A percentile compares a stretch with the other conserved stretches of the same genome.
phyloP scores from a whole-genome alignment of 2,797 vertebrate species.

The Sorex maritimensis region DNA sequence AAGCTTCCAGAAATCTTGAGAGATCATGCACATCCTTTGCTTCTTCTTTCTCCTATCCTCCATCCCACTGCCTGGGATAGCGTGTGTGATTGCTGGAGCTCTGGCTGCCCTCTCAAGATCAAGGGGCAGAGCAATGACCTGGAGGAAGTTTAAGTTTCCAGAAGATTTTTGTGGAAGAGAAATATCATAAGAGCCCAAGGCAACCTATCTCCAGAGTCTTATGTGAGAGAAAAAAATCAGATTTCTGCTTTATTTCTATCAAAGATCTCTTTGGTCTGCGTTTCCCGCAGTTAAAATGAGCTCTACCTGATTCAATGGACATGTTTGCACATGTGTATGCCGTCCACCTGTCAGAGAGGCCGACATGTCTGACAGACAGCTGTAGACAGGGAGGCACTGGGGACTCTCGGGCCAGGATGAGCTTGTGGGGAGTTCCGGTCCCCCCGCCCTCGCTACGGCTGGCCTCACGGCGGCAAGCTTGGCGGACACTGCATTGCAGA shows the following conservation, averaged over 20 bases:
- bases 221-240: constrained; percentile 33
- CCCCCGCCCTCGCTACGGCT: background rate
- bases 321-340: background rate
- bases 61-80: background rate
- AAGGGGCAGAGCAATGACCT: background rate
- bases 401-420: background rate
- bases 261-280: background rate
- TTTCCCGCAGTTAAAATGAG: background rate
- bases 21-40: background rate
- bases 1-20: constrained; percentile 31
- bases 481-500: background rate
- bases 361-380: background rate
- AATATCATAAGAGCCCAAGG: background rate
- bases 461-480: background rate
- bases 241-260: background rate
- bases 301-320: background rate
- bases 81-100: background rate
- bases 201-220: background rate
- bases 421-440: background rate
- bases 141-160: background rate
- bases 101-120: background rate
- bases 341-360: background rate
- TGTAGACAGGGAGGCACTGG: background rate
- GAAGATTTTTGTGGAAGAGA: background rate
- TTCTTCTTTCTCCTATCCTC: background rate